phyloP scores from a whole-genome alignment of 2,888 invertebrate species.

The Hirtodrosophila alboralis region DNA sequence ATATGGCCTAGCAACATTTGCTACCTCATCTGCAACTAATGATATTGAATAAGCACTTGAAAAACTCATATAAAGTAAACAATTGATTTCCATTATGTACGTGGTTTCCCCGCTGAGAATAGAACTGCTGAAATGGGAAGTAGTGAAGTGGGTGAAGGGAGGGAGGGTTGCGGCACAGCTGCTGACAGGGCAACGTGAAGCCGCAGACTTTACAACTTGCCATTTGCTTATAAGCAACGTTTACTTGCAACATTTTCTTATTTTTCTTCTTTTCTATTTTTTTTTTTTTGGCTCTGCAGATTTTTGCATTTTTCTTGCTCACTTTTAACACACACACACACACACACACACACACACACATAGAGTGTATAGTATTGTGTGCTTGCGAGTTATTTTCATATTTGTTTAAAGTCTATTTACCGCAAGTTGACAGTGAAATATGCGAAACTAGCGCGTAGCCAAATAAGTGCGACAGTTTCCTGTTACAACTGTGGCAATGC shows the following conservation, averaged over 20 bases:
- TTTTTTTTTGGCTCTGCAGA: conserved; percentile 58
- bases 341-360: conserved; percentile 19
- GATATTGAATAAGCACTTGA: conserved; percentile 79
- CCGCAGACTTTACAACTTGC: conserved; percentile 71
- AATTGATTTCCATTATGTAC: conserved; percentile 75
- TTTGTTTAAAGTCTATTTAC: conserved; percentile 79
- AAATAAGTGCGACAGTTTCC: conserved; percentile 79
- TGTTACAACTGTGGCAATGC: conserved; percentile 78
- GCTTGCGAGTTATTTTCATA: conserved; percentile 74
- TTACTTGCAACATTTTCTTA: conserved; percentile 74
- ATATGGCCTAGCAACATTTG: conserved; percentile 37
- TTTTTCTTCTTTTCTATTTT: too few relatives aligned
- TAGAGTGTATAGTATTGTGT: conserved; percentile 16
- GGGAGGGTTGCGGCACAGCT: conserved; percentile 1
- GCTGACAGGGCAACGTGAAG: conserved; percentile 51
- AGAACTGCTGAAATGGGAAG: too few relatives aligned
- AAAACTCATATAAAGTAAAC: conserved; percentile 78
- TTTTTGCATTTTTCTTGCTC: conserved; percentile 65
- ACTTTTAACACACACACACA: conserved; percentile 28
- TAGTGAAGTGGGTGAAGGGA: too few relatives aligned
- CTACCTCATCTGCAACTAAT: conserved; percentile 67
- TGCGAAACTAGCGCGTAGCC: conserved; percentile 79
- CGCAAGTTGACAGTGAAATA: conserved; percentile 79
- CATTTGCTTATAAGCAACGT: conserved; percentile 72
- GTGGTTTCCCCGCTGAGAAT: too few relatives aligned